Percentiles rank a stretch among this genome's conserved stretches.
Evolutionary conservation across 2,113 vertebrate genomes (phyloP).

Genomic region (Leptobrachium ailaonicum): DNA sequence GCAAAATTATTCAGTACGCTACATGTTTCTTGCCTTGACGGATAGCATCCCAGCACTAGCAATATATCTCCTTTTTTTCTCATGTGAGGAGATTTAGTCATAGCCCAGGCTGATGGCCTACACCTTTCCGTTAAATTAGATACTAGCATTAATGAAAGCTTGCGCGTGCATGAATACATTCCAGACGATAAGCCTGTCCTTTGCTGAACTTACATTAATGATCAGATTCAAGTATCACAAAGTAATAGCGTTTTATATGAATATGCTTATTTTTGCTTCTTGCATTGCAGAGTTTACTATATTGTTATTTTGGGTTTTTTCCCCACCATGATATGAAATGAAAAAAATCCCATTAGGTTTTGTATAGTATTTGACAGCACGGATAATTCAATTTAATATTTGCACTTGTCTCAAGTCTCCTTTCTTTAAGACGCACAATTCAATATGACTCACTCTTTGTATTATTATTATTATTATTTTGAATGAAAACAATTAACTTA

Average conservation of each 20-base stretch:
- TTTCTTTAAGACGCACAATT: conserved; percentile 22
- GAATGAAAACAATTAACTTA: conserved; percentile 3
- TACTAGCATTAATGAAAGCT: conserved; percentile 4
- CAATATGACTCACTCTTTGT: conserved; percentile 27
- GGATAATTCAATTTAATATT: conserved; percentile 28
- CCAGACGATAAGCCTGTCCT: background rate
- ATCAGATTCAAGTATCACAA: background rate
- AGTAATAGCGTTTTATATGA: conserved; percentile 2
- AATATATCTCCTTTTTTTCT: background rate
- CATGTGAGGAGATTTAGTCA: no score
- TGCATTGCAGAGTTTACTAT: background rate
- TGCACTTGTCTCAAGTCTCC: background rate
- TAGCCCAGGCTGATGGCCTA: background rate
- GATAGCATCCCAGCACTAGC: background rate
- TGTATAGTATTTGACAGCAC: conserved; percentile 9
- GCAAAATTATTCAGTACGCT: background rate
- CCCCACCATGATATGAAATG: conserved; percentile 5
- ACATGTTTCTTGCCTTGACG: background rate
- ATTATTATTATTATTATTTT: conserved; percentile 23
- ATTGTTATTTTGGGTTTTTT: background rate
- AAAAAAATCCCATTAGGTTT: conserved; percentile 13
- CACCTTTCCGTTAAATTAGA: background rate
- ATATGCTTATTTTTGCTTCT: conserved; percentile 2
- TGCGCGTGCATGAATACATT: background rate
- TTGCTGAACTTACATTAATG: conserved; percentile 15